Evolutionary conservation across 2,113 vertebrate species (phyloP).

Genomic region (Eurystomus gularis): DNA sequence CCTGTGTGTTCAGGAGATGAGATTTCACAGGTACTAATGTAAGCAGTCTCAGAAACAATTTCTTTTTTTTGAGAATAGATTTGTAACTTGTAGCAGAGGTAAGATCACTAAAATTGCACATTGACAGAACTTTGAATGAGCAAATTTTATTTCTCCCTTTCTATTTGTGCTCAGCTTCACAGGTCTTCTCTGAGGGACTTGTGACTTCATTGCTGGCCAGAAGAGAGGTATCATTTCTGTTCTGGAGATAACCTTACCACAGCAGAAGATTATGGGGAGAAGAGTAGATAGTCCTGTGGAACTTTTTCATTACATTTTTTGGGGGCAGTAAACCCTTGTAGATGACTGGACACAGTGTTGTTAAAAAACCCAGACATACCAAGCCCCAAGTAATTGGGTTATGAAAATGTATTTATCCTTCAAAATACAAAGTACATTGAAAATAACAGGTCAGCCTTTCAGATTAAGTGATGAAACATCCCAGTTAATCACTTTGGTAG

Average conservation of each 20-base stretch:
- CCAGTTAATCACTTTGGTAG: neutral
- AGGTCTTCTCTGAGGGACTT: too few species aligned
- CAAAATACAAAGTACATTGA: neutral
- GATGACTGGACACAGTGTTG: neutral
- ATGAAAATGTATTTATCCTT: neutral
- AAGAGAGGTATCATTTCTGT: neutral
- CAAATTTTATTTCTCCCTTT: neutral
- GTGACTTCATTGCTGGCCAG: neutral
- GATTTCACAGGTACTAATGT: neutral
- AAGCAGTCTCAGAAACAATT: neutral
- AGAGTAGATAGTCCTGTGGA: neutral
- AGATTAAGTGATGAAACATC: neutral
- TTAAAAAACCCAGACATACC: neutral
- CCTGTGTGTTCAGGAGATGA: neutral
- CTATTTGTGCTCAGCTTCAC: neutral
- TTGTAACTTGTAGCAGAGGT: neutral
- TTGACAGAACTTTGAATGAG: neutral
- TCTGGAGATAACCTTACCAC: neutral
- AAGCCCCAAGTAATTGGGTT: neutral
- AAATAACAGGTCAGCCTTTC: neutral
- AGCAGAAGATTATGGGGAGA: accelerated
- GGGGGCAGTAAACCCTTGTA: neutral
- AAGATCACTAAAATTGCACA: neutral
- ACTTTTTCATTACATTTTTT: neutral
- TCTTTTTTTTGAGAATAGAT: neutral